Evolutionary conservation across 1,140 invertebrate genomes (phyloP).

Genomic region (Philopotamus ludificatus): DNA sequence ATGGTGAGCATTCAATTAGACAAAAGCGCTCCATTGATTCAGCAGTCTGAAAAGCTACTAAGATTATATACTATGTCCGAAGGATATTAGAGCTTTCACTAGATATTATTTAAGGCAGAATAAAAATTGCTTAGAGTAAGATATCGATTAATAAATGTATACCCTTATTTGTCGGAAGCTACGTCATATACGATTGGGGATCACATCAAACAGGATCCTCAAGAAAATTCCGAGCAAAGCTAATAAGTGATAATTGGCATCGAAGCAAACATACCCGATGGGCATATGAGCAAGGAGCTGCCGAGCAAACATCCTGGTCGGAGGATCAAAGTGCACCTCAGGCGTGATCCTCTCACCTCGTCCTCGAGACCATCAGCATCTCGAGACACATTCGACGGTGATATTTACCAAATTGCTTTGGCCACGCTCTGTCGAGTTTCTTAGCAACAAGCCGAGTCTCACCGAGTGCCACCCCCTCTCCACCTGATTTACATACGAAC

Average conservation of each 20-base stretch:
- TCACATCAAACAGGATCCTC: not conserved
- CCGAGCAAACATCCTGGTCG: not conserved
- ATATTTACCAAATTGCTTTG: slow-evolving; percentile 20
- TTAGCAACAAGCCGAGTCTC: not conserved
- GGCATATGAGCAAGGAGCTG: too few relatives aligned
- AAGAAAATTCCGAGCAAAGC: not conserved
- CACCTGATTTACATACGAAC: slow-evolving; percentile 6
- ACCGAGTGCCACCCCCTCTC: not conserved
- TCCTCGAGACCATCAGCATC: not conserved
- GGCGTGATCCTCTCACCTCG: too few relatives aligned
- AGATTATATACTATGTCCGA: too few relatives aligned
- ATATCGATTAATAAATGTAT: too few relatives aligned
- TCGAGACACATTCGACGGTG: slow-evolving; percentile 4
- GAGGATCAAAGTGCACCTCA: not conserved
- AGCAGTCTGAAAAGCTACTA: too few relatives aligned
- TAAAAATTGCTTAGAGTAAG: too few relatives aligned
- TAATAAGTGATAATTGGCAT: not conserved
- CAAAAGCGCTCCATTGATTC: too few relatives aligned
- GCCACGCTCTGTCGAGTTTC: not conserved
- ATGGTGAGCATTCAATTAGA: too few relatives aligned
- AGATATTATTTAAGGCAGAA: too few relatives aligned
- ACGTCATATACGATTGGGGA: not conserved
- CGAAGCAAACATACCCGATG: not conserved
- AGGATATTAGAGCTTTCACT: too few relatives aligned
- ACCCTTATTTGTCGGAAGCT: too few relatives aligned